Percentiles rank a stretch among this genome's conserved stretches.
phyloP scores from a whole-genome alignment of 37 sponge, comb jelly and placozoan species.

The Chondrosia reniformis region DNA sequence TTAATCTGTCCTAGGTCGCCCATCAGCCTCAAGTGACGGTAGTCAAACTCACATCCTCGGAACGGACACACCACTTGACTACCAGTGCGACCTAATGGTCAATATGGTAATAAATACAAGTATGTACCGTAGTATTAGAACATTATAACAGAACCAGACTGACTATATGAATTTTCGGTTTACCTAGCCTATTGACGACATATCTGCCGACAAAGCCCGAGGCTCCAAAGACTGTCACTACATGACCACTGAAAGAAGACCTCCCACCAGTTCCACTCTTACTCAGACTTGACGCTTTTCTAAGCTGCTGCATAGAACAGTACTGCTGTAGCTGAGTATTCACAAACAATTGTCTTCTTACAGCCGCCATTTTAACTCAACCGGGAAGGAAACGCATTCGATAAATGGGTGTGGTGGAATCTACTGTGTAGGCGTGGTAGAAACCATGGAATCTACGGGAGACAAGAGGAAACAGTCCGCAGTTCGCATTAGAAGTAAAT shows the following conservation, averaged over 20 bases:
- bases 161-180: background rate
- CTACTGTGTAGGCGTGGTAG: background rate
- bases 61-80: slow-evolving; percentile 79
- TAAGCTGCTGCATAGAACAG: background rate
- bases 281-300: slow-evolving; percentile 21
- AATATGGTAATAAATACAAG: background rate
- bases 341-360: too few relatives aligned
- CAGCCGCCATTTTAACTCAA: background rate
- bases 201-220: slow-evolving; percentile 92
- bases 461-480: background rate
- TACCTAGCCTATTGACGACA: slow-evolving; percentile 91
- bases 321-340: too few relatives aligned
- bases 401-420: background rate
- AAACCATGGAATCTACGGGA: background rate
- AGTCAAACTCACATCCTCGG: slow-evolving; percentile 87
- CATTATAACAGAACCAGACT: background rate
- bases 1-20: slow-evolving; percentile 89
- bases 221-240: slow-evolving; percentile 97
- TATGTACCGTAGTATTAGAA: background rate
- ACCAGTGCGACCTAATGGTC: slow-evolving; percentile 58
- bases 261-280: slow-evolving; percentile 86
- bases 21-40: slow-evolving; percentile 75
- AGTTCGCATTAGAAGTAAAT: slow-evolving; percentile 8
- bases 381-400: background rate
- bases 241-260: slow-evolving; percentile 92